phyloP scores from a whole-genome alignment of 2,797 vertebrate genomes.

The Rousettus madagascariensis region DNA sequence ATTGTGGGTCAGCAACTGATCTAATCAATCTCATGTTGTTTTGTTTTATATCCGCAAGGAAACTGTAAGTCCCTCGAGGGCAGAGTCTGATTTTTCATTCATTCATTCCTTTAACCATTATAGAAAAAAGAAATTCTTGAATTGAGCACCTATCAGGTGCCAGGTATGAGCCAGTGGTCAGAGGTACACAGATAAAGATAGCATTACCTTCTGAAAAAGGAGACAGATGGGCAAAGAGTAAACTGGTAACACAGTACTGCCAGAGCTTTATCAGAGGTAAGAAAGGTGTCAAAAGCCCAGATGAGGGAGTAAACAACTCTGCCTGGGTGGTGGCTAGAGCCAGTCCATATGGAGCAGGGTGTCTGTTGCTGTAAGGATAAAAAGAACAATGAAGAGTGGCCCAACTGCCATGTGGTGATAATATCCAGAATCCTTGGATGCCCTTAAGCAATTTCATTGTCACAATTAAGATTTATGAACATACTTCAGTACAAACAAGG shows the following conservation, averaged over 20 bases:
- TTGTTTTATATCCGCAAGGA: background rate
- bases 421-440: background rate
- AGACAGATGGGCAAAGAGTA: background rate
- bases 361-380: background rate
- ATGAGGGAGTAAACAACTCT: background rate
- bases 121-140: background rate
- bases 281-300: background rate
- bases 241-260: too few species aligned
- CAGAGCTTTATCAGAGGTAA: background rate
- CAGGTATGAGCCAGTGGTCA: background rate
- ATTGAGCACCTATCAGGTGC: background rate
- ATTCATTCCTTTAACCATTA: background rate
- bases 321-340: background rate
- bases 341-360: fast-evolving
- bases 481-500: too few species aligned
- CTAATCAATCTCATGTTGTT: background rate
- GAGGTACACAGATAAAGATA: background rate
- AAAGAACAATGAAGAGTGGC: background rate
- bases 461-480: too few species aligned
- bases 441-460: fast-evolving
- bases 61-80: background rate
- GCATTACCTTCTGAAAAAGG: background rate
- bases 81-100: background rate
- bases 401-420: background rate
- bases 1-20: background rate